phyloP scores from a whole-genome alignment of 2,113 vertebrate genomes.

The Channa argus region DNA sequence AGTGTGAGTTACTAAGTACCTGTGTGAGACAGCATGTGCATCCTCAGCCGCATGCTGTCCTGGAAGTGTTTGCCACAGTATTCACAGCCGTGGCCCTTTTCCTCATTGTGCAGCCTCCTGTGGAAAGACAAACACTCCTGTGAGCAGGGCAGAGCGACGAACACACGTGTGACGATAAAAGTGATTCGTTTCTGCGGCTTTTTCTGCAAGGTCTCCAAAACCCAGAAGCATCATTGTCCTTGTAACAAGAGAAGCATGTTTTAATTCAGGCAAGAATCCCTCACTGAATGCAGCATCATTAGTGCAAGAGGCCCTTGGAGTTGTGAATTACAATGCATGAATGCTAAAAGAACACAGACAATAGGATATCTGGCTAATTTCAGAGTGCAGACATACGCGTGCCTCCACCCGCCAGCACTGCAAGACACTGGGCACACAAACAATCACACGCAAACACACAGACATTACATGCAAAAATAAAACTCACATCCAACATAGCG shows the following conservation, averaged over 20 bases:
- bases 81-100: constrained; percentile 97
- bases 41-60: constrained; percentile 97
- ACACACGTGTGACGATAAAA: constrained; percentile 49
- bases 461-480: constrained; percentile 17
- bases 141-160: constrained; percentile 35
- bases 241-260: constrained; percentile 69
- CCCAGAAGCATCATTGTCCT: constrained; percentile 68
- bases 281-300: constrained; percentile 75
- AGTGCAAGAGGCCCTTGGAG: constrained; percentile 74
- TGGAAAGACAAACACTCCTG: constrained; percentile 66
- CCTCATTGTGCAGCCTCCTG: constrained; percentile 95
- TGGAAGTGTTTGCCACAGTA: constrained; percentile 97
- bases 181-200: constrained; percentile 30
- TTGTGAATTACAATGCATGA: constrained; percentile 80
- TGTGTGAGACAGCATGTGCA: constrained; percentile 99
- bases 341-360: constrained; percentile 79
- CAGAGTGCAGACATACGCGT: constrained; percentile 77
- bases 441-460: constrained; percentile 24
- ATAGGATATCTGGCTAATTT: constrained; percentile 82
- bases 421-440: constrained; percentile 60
- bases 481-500: constrained; percentile 27
- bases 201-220: constrained; percentile 58
- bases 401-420: constrained; percentile 74
- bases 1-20: constrained; percentile 83
- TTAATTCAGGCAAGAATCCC: constrained; percentile 71